phyloP scores from a whole-genome alignment of 1,140 invertebrate genomes.

The Hylyphantes graminicola region DNA sequence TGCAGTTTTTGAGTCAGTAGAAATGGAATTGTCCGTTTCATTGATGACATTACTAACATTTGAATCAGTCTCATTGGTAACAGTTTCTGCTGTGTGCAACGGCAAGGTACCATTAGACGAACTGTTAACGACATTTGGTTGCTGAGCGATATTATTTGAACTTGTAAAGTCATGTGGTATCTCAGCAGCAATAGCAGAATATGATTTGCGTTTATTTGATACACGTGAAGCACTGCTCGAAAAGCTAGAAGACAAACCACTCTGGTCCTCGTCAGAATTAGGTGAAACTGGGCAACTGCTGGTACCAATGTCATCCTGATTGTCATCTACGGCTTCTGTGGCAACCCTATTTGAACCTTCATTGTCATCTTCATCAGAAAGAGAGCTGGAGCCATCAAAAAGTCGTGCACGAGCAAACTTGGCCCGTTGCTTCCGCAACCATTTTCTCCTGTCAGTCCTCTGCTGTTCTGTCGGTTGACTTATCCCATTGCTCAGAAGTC shows the following conservation, averaged over 20 bases:
- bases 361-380: constrained; percentile 34
- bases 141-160: no score
- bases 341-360: not conserved
- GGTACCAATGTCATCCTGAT: not conserved
- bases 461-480: not conserved
- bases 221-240: no score
- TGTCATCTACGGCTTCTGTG: not conserved
- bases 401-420: constrained; percentile 15
- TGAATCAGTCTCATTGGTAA: not conserved
- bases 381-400: constrained; percentile 17
- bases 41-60: not conserved
- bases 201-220: no score
- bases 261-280: no score
- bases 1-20: constrained; percentile 27
- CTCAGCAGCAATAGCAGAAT: no score
- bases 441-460: constrained; percentile 23
- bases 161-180: no score
- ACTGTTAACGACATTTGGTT: no score
- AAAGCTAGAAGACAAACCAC: no score
- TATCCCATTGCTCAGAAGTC: not conserved
- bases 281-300: no score
- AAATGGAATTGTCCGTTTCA: not conserved
- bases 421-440: constrained; percentile 16
- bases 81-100: no score
- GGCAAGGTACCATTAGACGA: no score